Evolutionary conservation across 2,113 vertebrate species (phyloP), one percentile per base, ranked within the genome.

Genomic region (Rhinolophus sinicus): DNA sequence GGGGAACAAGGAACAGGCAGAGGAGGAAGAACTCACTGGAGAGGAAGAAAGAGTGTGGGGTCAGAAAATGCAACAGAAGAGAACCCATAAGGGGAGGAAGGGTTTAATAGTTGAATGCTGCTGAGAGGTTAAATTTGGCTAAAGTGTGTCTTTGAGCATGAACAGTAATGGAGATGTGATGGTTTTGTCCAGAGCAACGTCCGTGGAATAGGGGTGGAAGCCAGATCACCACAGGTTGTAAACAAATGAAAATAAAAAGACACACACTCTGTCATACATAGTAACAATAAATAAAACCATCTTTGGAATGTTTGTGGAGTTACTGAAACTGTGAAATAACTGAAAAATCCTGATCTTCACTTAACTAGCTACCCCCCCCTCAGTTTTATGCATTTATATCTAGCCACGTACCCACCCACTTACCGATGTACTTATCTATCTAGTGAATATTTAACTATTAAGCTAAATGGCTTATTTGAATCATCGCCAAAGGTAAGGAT

Each of bases 91-190:
- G 47, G 28, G 21, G 33, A 56, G 52, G 60, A 40, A 30, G 35
- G 50, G 30, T 69, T 52, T 19, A 62, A 35, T 33, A 21, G 18
- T 56, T 13, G 18, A 38, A 47, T 62, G 47, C 1, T 54, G n/a
- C 47, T 9, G 3, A 60, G 58, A 93, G 40, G 26, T 21, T 64
- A 47, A 18, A 56, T 60, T 56, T 86, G 47, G 38, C 26, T 11
- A 14, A 38, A 44, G 60, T 3, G 3, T 0, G 0, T 3, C 50
- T 56, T 2, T 47, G n/a, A 75, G 9, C 1, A 0, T 52, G 16
- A 77, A 54, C 6, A 64, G 13, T n/a, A 56, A 88, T 13, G 65
- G 64, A 82, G 65, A 78, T 24, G 8, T 6, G n/a, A 75, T 35
- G 16, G 22, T 50, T 54, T 81, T 33, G 35, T 81, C 19, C 52